These are phyloP conservation scores for Rallus crepitans DNA, from an alignment of 2,797 vertebrate genomes.

Conservation along the genomic window DNA sequence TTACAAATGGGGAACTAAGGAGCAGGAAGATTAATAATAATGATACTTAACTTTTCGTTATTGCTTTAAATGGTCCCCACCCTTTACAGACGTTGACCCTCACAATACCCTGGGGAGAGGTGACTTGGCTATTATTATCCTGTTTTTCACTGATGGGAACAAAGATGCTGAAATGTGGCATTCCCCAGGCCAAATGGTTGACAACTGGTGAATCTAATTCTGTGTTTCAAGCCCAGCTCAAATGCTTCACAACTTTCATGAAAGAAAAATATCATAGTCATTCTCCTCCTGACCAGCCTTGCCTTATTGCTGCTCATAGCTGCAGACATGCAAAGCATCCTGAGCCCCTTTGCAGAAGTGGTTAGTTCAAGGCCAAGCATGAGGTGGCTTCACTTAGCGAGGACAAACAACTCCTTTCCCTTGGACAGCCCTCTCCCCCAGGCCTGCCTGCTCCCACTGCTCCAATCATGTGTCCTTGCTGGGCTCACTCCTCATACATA, in stretches of 20 bases:
- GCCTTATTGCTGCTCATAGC: not conserved
- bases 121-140: constrained; percentile 18
- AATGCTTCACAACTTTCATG: not conserved
- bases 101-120: constrained; percentile 1
- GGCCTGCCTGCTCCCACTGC: not conserved
- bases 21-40: constrained; percentile 61
- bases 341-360: not conserved
- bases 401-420: not conserved
- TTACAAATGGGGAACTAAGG: constrained; percentile 44
- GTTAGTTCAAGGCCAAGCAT: not conserved
- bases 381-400: accelerated
- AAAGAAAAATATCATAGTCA: not conserved
- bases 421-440: not conserved
- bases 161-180: not conserved
- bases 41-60: constrained; percentile 43
- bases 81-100: constrained; percentile 25
- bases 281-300: not conserved
- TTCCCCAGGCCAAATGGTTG: not conserved
- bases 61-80: constrained; percentile 42
- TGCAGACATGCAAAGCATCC: not conserved
- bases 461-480: not conserved
- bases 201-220: not conserved
- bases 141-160: not conserved
- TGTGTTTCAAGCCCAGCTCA: not conserved
- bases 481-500: not conserved